Evolutionary conservation across 2,113 vertebrate genomes (phyloP), one percentile per base, ranked within the genome.

Genomic region (Campylomormyrus numenius): DNA sequence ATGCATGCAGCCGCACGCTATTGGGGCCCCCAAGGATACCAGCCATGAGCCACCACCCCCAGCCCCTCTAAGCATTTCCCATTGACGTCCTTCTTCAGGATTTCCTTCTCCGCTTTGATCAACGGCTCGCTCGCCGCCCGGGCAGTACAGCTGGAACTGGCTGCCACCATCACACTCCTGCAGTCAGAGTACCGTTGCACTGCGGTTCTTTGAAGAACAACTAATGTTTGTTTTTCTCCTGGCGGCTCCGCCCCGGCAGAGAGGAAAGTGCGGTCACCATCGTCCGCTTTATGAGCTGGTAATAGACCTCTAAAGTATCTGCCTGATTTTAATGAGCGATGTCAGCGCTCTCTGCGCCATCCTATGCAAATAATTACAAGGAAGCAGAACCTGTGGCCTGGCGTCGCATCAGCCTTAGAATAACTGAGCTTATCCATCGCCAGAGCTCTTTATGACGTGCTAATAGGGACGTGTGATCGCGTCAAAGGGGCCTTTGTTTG

Each of bases 311-410:
- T 92, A 92, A 91, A 91, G 3, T 91, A 86, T 70, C 87, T 90
- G 90, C 89, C 90, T 91, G 85, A 92, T 90, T 91, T 92, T 93
- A 93, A 94, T 92, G 92, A 92, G 92, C 89, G 91, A 95, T 91
- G 91, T 92, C 88, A 93, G 91, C 62, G 10, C 91, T 80, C 88
- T 90, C 62, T 56, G 62, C 86, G 27, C 84, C 35, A 92, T 93
- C 91, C 91, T 90, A 52, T 70, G 53, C 56, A 48, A 93, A 88
- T 94, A 92, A 93, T 94, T 93, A 92, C 92, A 92, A 90, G 91
- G 86, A 89, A 89, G 92, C 88, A 84, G 92, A 91, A 92, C 48
- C 39, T 90, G 52, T 19, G 6, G 80, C 87, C 90, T 92, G 93
- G 91, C 91, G 91, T 3, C 2, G 42, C 83, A 88, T 7, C n/a